Evolutionary conservation across 2,888 invertebrate genomes (phyloP), one percentile per base, ranked within the genome.

Genomic region (Nephrotoma guestfalica): DNA sequence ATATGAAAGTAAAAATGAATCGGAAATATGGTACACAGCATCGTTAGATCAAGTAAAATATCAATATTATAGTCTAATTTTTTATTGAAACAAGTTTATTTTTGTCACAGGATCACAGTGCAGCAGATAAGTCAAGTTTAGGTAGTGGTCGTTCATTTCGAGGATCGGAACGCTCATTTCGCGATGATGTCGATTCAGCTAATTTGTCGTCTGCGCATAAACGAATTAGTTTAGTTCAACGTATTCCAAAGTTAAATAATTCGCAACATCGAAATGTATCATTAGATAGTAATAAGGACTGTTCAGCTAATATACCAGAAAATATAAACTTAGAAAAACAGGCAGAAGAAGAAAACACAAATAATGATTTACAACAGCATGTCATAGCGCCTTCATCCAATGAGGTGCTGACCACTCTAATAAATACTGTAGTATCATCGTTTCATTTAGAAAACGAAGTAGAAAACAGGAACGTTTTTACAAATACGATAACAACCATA

Each of bases 71-170:
- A 18, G 15, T 43, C 4, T 83, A 30, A 45, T 1, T 18, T 43
- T 30, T 85, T 30, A 41, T 84, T 3, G 2, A 30, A 30, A n/a
- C 71, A 18, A 71, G 7, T 15, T 43, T 43, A n/a, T 86, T 86
- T 86, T 83, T 41, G 84, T 87, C 88, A 18, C 40, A 89, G 89
- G 89, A 89, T 86, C 87, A 88, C 2, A 45, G 30, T 43, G 87
- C 87, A 86, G 88, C 89, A 18, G 89, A 89, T 83, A 89, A 89
- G 87, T 88, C 89, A 42, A 89, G 89, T 87, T 88, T 89, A n/a
- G 88, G 89, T 13, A 89, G 89, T 86, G 88, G 88, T 87, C 88
- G 89, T 57, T 89, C 89, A 87, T 89, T 89, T 88, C 89, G 89
- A 45, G 89, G 89, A 47, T 89, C 89, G 13, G 89, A 89, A 86